Conservation (phyloP, 2,797 vertebrate species). For the Ciconia nigra region DNA sequence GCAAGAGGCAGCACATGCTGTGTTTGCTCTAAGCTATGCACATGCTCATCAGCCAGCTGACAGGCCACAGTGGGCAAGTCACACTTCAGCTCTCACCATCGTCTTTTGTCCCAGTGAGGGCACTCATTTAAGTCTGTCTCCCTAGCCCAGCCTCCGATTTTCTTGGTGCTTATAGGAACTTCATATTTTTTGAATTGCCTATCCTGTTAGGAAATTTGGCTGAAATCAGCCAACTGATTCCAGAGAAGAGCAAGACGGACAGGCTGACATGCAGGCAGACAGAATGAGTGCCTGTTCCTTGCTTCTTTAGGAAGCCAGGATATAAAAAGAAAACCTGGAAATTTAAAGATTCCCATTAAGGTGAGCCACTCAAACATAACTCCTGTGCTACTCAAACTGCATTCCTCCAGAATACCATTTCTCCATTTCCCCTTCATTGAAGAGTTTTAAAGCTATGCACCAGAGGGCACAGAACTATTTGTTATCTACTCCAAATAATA, state of each 20-base stretch:
- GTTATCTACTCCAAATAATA: constrained; percentile 36
- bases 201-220: background rate
- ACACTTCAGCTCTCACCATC: background rate
- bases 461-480: constrained; percentile 7
- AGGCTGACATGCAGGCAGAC: background rate
- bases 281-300: background rate
- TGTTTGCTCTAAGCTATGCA: background rate
- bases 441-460: background rate
- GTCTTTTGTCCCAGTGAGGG: background rate
- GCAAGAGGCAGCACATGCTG: background rate
- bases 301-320: background rate
- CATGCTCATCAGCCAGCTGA: background rate
- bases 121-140: background rate
- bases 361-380: background rate
- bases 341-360: background rate
- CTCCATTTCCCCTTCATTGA: background rate
- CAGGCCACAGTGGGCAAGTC: background rate
- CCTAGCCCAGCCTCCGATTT: background rate
- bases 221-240: background rate
- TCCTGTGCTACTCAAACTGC: background rate
- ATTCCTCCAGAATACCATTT: background rate
- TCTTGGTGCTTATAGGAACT: background rate
- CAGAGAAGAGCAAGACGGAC: background rate
- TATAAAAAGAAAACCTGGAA: background rate
- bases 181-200: background rate